phyloP scores from a whole-genome alignment of 2,888 invertebrate species.

The Kuschelorhynchus macadamiae region DNA sequence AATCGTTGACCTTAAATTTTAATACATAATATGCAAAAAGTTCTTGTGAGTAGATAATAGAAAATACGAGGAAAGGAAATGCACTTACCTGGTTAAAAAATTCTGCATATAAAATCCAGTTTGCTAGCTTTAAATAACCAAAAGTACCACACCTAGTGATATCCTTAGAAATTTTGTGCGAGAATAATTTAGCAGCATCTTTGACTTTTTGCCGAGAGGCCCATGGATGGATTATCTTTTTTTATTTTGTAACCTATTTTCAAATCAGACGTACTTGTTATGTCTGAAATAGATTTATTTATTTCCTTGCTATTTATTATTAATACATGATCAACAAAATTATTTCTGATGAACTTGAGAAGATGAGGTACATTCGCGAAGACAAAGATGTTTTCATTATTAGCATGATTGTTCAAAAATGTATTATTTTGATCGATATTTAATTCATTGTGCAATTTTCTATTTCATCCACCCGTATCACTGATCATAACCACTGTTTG shows the following conservation, averaged over 20 bases:
- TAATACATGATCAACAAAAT: constrained; percentile 52
- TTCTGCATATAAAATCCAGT: not conserved
- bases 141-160: constrained; percentile 28
- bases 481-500: constrained; percentile 43
- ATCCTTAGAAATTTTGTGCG: constrained; percentile 39
- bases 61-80: not conserved
- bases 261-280: constrained; percentile 43
- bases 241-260: constrained; percentile 48
- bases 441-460: constrained; percentile 37
- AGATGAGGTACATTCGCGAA: constrained; percentile 54
- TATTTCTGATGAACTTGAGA: constrained; percentile 51
- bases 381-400: constrained; percentile 46
- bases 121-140: not conserved
- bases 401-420: constrained; percentile 42
- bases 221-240: constrained; percentile 44
- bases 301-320: constrained; percentile 40
- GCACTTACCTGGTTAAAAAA: not conserved
- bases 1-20: constrained; percentile 27
- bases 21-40: not conserved
- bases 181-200: constrained; percentile 46
- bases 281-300: not conserved
- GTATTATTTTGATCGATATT: constrained; percentile 26
- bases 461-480: constrained; percentile 50
- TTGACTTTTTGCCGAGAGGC: constrained; percentile 36
- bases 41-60: not conserved